These are phyloP conservation scores for Notocelia uddmanniana DNA, from an alignment of 2,888 invertebrate species.

Conservation along the genomic window DNA sequence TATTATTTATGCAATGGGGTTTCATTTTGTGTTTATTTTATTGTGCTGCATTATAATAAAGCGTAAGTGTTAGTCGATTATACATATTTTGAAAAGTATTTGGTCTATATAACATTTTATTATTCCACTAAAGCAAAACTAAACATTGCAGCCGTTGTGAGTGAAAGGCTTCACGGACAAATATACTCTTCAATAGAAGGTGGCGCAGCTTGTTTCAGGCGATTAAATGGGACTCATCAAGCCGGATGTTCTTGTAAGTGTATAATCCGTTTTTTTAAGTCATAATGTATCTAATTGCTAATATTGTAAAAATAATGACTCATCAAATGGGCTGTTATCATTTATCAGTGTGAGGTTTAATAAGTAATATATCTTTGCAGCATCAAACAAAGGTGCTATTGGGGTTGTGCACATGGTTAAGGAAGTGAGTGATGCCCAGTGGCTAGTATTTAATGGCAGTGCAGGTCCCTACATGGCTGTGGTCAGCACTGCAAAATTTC, in stretches of 20 bases:
- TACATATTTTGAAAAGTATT: not conserved
- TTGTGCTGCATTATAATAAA: constrained; percentile 28
- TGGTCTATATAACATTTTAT: constrained; percentile 1
- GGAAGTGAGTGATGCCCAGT: constrained; percentile 88
- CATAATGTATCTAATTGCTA: not conserved
- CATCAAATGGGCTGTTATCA: not conserved
- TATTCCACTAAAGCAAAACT: constrained; percentile 23
- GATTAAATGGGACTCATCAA: constrained; percentile 97
- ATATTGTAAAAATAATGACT: not conserved
- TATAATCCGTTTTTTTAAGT: not conserved
- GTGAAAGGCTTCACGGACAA: constrained; percentile 90
- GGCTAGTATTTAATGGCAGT: constrained; percentile 90
- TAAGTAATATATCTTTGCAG: constrained; percentile 73
- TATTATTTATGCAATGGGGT: constrained; percentile 33
- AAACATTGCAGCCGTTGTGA: constrained; percentile 66
- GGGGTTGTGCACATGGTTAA: constrained; percentile 93
- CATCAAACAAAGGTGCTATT: constrained; percentile 91
- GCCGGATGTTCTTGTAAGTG: constrained; percentile 97
- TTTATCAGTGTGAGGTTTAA: not conserved
- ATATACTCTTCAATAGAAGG: constrained; percentile 92
- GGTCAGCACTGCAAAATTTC: constrained; percentile 88
- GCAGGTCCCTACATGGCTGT: constrained; percentile 93
- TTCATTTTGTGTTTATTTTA: constrained; percentile 25
- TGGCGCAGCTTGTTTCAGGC: constrained; percentile 92
- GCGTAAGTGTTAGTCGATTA: constrained; percentile 20